Evolutionary conservation across 1,140 invertebrate genomes (phyloP), one percentile per base, ranked within the genome.

Genomic region (Holcopasites calliopsidis): DNA sequence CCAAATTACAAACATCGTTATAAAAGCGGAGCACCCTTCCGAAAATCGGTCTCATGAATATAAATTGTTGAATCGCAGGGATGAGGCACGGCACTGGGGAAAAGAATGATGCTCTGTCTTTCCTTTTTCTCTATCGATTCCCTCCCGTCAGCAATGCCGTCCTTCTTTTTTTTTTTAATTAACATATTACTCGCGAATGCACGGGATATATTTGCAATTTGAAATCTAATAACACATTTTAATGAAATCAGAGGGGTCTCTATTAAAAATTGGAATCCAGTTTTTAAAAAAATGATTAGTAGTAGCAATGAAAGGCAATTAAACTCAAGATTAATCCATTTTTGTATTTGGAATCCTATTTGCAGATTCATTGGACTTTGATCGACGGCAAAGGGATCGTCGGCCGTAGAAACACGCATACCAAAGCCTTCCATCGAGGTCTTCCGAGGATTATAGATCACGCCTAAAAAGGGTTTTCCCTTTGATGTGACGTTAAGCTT

Each of bases 31-130:
- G 54, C 54, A 66, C 47, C 55, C 73, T 54, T 60, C 68, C 68
- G 54, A 69, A 82, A 83, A 80, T 72, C 80, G 85, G 80, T 75
- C 77, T 80, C 80, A 77, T 83, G 84, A 85, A 85, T 85, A 85
- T 85, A 82, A 80, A 82, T 85, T 80, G 82, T 77, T 60, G 80
- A 61, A 33, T 81, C 26, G 74, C 44, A 40, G 70, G 69, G 52
- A 57, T 65, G 80, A 47, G 68, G 40, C 76, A 76, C 65, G 62
- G 76, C 11, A 38, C 10, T 35, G 28, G 11, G 35, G 18, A 77
- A 83, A 69, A 80, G 57, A 26, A 28, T 11, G 3, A 70, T 47
- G n/a, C 11, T 70, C 31, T 21, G 38, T 38, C 49, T 31, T 33
- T 21, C 38, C 28, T 31, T 44, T 23, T 18, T 13, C 13, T 21